phyloP scores from a whole-genome alignment of 2,888 invertebrate species.

The Drosophila paranaensis region DNA sequence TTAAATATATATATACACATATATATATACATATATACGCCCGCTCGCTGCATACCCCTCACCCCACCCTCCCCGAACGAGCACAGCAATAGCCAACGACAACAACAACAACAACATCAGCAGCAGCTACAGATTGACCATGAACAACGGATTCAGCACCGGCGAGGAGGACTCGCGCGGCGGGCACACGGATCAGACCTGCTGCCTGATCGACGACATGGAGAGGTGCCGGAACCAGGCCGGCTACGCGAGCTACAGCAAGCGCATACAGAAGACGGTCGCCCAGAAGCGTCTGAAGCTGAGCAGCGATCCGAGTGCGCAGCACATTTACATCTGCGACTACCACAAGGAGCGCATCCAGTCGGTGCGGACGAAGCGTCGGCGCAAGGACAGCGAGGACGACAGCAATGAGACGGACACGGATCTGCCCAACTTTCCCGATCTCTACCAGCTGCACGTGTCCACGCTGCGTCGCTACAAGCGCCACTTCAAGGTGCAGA shows the following conservation, averaged over 20 bases:
- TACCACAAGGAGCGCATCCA: slow-evolving; percentile 98
- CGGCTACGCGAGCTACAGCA: slow-evolving; percentile 94
- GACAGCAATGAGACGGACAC: slow-evolving; percentile 97
- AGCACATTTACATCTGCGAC: slow-evolving; percentile 98
- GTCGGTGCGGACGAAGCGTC: slow-evolving; percentile 95
- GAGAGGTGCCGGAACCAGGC: slow-evolving; percentile 93
- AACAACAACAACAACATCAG: neutral
- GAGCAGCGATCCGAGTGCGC: slow-evolving; percentile 92
- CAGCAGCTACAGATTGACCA: slow-evolving; percentile 30
- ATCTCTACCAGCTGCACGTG: slow-evolving; percentile 96
- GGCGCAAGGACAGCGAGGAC: slow-evolving; percentile 96
- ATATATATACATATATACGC: too few species aligned
- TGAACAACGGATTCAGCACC: slow-evolving; percentile 93
- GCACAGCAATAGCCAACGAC: neutral
- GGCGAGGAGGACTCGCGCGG: slow-evolving; percentile 96
- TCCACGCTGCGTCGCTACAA: slow-evolving; percentile 97
- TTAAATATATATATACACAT: neutral
- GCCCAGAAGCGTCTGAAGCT: slow-evolving; percentile 95
- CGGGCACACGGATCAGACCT: slow-evolving; percentile 94
- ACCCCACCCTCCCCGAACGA: neutral
- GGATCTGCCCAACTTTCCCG: slow-evolving; percentile 94
- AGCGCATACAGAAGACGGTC: slow-evolving; percentile 97
- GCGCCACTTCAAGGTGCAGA: slow-evolving; percentile 95
- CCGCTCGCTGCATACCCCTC: slow-evolving; percentile 1
- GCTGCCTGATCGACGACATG: slow-evolving; percentile 96